Evolutionary conservation across 2,888 invertebrate genomes (phyloP).

Genomic region (Drepanosiphum platanoidis): DNA sequence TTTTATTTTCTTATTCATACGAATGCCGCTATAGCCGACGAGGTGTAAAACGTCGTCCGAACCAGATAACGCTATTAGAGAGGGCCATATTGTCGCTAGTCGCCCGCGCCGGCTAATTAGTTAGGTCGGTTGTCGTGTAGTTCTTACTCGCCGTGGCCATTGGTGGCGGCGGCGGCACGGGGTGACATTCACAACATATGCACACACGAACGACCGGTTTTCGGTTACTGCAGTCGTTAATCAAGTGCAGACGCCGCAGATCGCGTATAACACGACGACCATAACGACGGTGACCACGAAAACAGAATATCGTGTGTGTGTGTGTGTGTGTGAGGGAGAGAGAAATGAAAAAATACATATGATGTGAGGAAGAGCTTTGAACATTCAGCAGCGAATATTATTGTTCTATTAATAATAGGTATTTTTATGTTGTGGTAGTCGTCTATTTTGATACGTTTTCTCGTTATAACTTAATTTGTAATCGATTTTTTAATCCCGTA

Average conservation of each 20-base stretch:
- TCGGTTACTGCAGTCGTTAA: slow-evolving; percentile 37
- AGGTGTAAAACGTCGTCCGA: slow-evolving; percentile 42
- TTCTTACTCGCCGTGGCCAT: not conserved
- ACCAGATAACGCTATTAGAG: slow-evolving; percentile 58
- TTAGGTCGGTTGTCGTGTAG: slow-evolving; percentile 14
- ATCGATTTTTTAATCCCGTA: too few relatives aligned
- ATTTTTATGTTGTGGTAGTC: not conserved
- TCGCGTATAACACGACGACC: not conserved
- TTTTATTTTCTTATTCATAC: not conserved
- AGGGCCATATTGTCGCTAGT: not conserved
- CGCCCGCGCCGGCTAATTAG: slow-evolving; percentile 39
- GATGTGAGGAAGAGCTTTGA: not conserved
- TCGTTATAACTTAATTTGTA: too few relatives aligned
- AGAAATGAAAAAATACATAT: not conserved
- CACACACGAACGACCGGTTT: slow-evolving; percentile 49
- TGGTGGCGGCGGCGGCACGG: too few relatives aligned
- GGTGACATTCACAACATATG: slow-evolving; percentile 3
- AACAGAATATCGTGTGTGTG: not conserved
- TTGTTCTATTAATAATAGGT: not conserved
- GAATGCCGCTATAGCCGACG: not conserved
- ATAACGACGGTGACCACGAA: not conserved
- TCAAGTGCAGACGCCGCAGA: slow-evolving; percentile 25
- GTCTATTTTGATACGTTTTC: too few relatives aligned
- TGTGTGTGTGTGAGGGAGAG: not conserved
- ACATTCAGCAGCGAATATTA: not conserved